phyloP scores from a whole-genome alignment of 2,113 vertebrate genomes.

The Oxyruncus cristatus region DNA sequence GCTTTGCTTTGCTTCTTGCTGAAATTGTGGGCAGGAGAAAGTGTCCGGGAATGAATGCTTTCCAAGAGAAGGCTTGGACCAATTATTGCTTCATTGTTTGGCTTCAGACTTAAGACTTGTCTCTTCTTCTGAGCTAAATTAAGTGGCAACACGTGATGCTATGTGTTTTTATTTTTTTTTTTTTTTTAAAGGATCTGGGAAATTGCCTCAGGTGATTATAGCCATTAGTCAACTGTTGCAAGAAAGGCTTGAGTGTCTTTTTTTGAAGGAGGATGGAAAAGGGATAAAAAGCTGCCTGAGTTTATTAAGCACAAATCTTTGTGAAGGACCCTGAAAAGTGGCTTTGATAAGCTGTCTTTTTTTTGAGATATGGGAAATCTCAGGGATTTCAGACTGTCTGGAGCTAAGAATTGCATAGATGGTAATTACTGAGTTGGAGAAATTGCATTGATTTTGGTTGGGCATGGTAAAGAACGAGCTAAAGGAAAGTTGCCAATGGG shows the following conservation, averaged over 20 bases:
- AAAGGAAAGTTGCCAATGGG: not conserved
- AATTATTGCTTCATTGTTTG: not conserved
- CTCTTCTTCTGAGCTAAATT: not conserved
- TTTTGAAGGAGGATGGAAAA: not conserved
- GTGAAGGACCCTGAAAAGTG: not conserved
- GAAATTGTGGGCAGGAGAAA: not conserved
- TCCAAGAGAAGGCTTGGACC: not conserved
- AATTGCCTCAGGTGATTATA: not conserved
- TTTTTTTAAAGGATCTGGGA: not conserved
- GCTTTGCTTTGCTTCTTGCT: not conserved
- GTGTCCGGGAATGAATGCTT: not conserved
- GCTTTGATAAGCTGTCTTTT: not conserved
- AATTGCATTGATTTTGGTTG: not conserved
- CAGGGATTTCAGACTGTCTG: not conserved
- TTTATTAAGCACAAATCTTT: not conserved
- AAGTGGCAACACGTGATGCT: accelerated
- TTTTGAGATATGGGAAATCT: not conserved
- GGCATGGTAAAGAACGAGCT: not conserved
- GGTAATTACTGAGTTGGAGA: not conserved
- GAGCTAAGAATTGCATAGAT: not conserved
- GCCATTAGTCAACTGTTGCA: not conserved
- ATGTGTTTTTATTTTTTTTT: not conserved
- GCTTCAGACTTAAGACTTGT: not conserved
- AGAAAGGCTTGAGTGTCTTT: not conserved
- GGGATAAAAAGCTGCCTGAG: not conserved